Conservation (phyloP, 2,888 invertebrate genomes). For the Xylophagus ater region DNA sequence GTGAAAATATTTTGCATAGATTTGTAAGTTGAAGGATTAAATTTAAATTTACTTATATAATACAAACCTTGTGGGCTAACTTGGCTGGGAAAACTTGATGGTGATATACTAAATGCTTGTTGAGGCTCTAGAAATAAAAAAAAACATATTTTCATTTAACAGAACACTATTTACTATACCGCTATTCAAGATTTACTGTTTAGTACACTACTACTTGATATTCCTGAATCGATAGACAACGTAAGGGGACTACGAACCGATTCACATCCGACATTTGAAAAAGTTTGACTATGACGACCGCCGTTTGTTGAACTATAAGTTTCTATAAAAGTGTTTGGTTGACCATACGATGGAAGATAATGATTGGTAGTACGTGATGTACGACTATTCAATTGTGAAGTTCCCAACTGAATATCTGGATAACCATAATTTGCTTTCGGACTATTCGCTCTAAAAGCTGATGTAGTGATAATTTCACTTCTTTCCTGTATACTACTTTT, state of each 20-base stretch:
- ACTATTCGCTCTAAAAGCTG: constrained; percentile 1
- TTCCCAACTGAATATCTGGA: constrained; percentile 19
- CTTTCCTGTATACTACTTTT: background rate
- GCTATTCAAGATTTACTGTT: constrained; percentile 21
- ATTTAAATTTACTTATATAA: too few species aligned
- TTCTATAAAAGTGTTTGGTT: constrained; percentile 16
- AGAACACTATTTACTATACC: background rate
- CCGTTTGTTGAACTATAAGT: constrained; percentile 18
- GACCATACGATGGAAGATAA: constrained; percentile 9
- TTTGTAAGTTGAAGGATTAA: too few species aligned
- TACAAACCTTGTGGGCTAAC: constrained; percentile 25
- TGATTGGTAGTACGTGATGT: constrained; percentile 3
- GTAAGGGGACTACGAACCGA: constrained; percentile 49
- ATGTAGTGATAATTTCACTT: background rate
- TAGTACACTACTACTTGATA: constrained; percentile 43
- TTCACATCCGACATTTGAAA: constrained; percentile 18
- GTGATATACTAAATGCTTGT: constrained; percentile 24
- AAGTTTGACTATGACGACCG: constrained; percentile 14
- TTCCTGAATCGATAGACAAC: constrained; percentile 85
- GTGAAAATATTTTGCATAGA: too few species aligned
- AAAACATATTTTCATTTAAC: background rate
- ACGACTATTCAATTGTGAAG: constrained; percentile 21
- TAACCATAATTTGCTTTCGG: constrained; percentile 11
- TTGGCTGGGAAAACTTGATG: constrained; percentile 26
- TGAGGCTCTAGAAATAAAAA: constrained; percentile 20